Evolutionary conservation across 2,113 vertebrate species (phyloP).

Genomic region (Cyanoramphus novaezelandiae): DNA sequence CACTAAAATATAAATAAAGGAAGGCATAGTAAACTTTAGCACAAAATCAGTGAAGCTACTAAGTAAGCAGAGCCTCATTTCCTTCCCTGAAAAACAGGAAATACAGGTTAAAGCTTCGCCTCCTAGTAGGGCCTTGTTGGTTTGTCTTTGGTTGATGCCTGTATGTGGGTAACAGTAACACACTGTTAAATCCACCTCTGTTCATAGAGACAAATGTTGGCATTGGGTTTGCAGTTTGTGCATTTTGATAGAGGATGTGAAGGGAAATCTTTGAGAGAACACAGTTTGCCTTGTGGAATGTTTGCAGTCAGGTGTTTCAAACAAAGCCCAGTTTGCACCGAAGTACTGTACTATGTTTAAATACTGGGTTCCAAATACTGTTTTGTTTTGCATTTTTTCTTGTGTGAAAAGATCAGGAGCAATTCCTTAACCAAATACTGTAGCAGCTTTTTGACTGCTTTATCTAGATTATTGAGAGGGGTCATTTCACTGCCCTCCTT

Average conservation of each 20-base stretch:
- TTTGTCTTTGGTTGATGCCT: neutral
- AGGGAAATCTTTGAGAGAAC: neutral
- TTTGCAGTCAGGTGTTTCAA: rapidly evolving
- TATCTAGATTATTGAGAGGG: neutral
- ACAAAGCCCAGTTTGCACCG: rapidly evolving
- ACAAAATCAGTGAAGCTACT: neutral
- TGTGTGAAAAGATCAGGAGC: neutral
- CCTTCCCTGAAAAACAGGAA: conserved; percentile 48
- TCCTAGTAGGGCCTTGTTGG: neutral
- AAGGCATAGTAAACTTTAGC: neutral
- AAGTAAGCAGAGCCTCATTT: neutral
- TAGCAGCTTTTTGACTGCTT: neutral
- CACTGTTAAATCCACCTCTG: rapidly evolving
- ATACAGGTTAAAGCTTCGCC: conserved; percentile 45
- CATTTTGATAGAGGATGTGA: neutral
- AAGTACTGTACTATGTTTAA: neutral
- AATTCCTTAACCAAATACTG: neutral
- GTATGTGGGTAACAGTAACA: neutral
- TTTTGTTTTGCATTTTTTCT: neutral
- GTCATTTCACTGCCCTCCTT: neutral
- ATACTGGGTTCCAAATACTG: neutral
- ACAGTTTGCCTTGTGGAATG: neutral
- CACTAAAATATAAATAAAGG: neutral
- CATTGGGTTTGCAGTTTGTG: neutral
- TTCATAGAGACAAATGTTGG: rapidly evolving